Evolutionary conservation across 1,140 invertebrate genomes (phyloP), one percentile per base, ranked within the genome.

Genomic region (Drosophila arizonae): DNA sequence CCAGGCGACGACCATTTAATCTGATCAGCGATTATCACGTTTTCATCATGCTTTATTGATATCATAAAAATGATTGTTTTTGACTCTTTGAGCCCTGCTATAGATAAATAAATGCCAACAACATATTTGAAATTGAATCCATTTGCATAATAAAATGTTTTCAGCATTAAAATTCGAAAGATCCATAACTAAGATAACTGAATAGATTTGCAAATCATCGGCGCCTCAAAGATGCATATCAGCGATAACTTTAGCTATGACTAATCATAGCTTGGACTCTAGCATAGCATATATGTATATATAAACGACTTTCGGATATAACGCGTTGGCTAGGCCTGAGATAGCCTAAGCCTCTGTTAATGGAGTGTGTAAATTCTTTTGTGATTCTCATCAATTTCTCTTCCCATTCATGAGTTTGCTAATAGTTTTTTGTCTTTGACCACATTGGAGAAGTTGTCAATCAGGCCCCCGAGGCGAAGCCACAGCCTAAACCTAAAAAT

Each of bases 11-110:
- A 70, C 76, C 79, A 82, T 73, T 86, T 87, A 87, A 86, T 87
- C 84, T 87, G 84, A 87, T 88, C 84, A 87, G 82, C 69, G 84
- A 87, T 87, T 87, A 87, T 87, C 84, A 87, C 82, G 82, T 87
- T 87, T 87, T 77, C 84, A 88, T 88, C 82, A 87, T 88, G 84
- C 79, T 87, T 87, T 87, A 88, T 87, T 88, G 82, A 86, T 86
- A 88, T 79, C 82, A 87, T 86, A 86, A 86, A 86, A 86, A 86
- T 86, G 76, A 86, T 86, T 82, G 82, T 87, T 85, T 85, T 85
- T 81, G 66, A 64, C 50, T 73, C 55, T 68, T 55, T 46, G 57
- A 64, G 61, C 76, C 50, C 66, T 71, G 72, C 72, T 79, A 69
- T 76, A 76, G 73, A 73, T 74, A 68, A 72, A 64, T 75, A 57